Base-by-base conservation (phyloP, 2,113 vertebrate species). In the Myrmophylax atrothorax region DNA sequence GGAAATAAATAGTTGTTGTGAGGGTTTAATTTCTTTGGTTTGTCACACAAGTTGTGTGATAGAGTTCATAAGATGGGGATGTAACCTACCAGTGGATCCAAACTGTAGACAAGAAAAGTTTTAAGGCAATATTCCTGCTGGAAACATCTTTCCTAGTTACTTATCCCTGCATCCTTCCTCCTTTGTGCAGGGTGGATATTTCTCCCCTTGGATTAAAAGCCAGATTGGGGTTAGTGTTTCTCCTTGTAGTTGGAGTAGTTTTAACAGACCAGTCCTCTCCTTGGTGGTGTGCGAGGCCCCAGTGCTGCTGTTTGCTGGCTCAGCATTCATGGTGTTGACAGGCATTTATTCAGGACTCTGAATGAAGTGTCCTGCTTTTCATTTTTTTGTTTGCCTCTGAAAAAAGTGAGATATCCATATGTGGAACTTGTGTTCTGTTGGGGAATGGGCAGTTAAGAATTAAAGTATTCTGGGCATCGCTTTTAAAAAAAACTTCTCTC, bases 11-110 rank as follows among this genome's bases (percentile, higher is more conserved):
- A 70, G 40, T 26, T 52, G 16, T 19, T 53, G 14, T 46, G 63
- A 69, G 55, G 29, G 50, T 50, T 77, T 70, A 49, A 58, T 78
- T 75, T 85, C 52, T 89, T 89, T 18, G 53, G 3, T 60, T 77
- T 89, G 40, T 73, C n/a, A 25, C 12, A 2, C 31, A 66, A 19
- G 28, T 37, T 80, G 9, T 0, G 0, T 55, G 46, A 23, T 35
- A 18, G 24, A 56, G n/a, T 50, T 90, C 19, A 0, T 44, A n/a
- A 74, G 17, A 18, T 49, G 14, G 28, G 6, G 47, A 7, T 18
- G 22, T 66, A 64, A n/a, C 25, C 8, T 12, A 53, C 0, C 1
- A 62, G 49, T 28, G 11, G 26, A 25, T n/a, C 66, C 59, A 42
- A 74, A 26, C 22, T 66, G 33, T 33, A 58, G 68, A 12, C 25